Evolutionary conservation across 2,113 vertebrate species (phyloP).

Genomic region (Odontophorus gujanensis): DNA sequence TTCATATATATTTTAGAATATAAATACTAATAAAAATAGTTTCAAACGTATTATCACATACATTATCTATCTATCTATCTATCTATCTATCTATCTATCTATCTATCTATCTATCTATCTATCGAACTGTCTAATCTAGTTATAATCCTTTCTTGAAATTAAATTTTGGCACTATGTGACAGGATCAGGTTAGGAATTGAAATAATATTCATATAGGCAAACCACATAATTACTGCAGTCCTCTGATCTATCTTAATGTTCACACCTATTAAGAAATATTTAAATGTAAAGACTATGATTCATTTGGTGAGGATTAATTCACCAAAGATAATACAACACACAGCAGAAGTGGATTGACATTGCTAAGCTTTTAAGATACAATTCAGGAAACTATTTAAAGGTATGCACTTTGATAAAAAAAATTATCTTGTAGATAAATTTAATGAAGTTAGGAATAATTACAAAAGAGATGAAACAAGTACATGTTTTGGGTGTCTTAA

Average conservation of each 20-base stretch:
- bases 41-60: neutral
- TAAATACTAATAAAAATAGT: neutral
- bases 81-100: too few species aligned
- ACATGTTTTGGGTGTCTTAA: neutral
- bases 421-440: neutral
- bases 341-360: neutral
- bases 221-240: slow-evolving; percentile 6
- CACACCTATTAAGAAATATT: slow-evolving; percentile 40
- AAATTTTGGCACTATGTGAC: slow-evolving; percentile 27
- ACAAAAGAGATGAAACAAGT: neutral
- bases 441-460: neutral
- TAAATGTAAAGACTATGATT: neutral
- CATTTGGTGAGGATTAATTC: slow-evolving; percentile 35
- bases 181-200: slow-evolving; percentile 43
- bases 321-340: neutral
- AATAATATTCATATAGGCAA: neutral
- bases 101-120: too few species aligned
- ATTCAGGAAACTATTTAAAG: neutral
- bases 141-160: slow-evolving; percentile 52
- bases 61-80: neutral
- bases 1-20: neutral
- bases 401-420: neutral
- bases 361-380: neutral
- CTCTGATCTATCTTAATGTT: slow-evolving; percentile 37
- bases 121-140: slow-evolving; percentile 3